Percentiles rank a stretch among this genome's conserved stretches.
phyloP scores from a whole-genome alignment of 1,140 invertebrate species.

The Philopotamus ludificatus region DNA sequence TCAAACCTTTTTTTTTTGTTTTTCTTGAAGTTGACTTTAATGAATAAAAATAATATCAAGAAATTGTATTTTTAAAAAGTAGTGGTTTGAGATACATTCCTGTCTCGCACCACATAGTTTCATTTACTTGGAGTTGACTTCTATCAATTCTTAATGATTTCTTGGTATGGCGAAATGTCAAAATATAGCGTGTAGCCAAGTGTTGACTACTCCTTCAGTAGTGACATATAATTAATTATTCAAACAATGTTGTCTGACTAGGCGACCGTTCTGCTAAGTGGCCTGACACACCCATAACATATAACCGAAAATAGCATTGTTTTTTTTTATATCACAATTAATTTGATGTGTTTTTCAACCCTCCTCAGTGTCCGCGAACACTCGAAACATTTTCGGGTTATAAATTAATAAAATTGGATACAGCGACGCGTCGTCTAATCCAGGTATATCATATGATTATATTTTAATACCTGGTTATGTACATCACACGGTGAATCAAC shows the following conservation, averaged over 20 bases:
- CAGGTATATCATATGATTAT: background rate
- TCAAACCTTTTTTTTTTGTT: too few relatives aligned
- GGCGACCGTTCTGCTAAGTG: slow-evolving; percentile 15
- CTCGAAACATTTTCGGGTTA: background rate
- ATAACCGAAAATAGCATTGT: slow-evolving; percentile 12
- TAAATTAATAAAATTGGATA: too few relatives aligned
- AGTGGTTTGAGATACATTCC: too few relatives aligned
- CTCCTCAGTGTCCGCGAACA: background rate
- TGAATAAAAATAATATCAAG: too few relatives aligned
- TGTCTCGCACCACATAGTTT: too few relatives aligned
- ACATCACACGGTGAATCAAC: background rate
- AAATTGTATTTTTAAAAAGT: too few relatives aligned
- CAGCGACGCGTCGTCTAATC: background rate
- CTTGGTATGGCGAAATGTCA: too few relatives aligned
- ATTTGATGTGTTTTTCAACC: background rate
- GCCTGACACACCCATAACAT: slow-evolving; percentile 24
- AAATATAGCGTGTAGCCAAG: too few relatives aligned
- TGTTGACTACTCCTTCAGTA: background rate
- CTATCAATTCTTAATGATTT: too few relatives aligned
- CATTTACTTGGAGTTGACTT: too few relatives aligned
- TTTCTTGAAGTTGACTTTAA: too few relatives aligned
- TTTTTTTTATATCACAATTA: background rate
- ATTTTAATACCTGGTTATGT: background rate
- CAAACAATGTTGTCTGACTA: slow-evolving; percentile 23
- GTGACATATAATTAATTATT: slow-evolving; percentile 22